Percentiles rank a stretch among this genome's conserved stretches.
Conservation (phyloP, 2,888 invertebrate species). For the Exocentrus adspersus region DNA sequence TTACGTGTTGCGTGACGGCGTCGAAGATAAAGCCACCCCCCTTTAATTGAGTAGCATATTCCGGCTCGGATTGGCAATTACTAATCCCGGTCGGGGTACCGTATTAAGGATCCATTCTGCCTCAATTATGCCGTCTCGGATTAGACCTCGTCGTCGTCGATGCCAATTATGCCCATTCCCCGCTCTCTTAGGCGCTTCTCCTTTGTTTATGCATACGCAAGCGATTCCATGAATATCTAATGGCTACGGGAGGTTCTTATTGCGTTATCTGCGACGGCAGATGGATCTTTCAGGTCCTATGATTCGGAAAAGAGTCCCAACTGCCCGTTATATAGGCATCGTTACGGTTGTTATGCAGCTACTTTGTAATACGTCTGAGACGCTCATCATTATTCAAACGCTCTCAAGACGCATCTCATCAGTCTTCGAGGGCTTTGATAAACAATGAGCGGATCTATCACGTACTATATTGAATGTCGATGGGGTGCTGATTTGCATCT, state of each 20-base stretch:
- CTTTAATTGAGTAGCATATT: background rate
- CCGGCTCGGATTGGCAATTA: constrained; percentile 27
- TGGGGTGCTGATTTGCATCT: constrained; percentile 17
- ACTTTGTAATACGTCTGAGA: constrained; percentile 12
- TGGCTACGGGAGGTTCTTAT: constrained; percentile 42
- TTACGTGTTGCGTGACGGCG: no score
- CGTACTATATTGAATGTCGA: constrained; percentile 31
- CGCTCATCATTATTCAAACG: constrained; percentile 33
- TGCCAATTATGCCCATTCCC: constrained; percentile 43
- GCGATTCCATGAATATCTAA: constrained; percentile 51
- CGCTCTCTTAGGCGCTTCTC: constrained; percentile 38
- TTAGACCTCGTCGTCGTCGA: constrained; percentile 33
- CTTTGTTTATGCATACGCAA: constrained; percentile 49
- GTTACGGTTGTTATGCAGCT: no score
- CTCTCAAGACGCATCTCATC: constrained; percentile 29
- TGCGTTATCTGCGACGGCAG: constrained; percentile 39
- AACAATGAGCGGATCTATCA: constrained; percentile 36
- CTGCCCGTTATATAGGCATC: no score
- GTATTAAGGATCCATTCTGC: constrained; percentile 40
- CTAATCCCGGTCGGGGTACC: constrained; percentile 1
- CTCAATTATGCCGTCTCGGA: constrained; percentile 37
- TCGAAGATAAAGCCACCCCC: no score
- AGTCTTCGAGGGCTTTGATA: constrained; percentile 31
- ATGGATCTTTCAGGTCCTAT: no score
- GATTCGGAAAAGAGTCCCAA: no score